Conservation (phyloP, 2,888 invertebrate genomes). For the Dyspetes luteomarginatus region DNA sequence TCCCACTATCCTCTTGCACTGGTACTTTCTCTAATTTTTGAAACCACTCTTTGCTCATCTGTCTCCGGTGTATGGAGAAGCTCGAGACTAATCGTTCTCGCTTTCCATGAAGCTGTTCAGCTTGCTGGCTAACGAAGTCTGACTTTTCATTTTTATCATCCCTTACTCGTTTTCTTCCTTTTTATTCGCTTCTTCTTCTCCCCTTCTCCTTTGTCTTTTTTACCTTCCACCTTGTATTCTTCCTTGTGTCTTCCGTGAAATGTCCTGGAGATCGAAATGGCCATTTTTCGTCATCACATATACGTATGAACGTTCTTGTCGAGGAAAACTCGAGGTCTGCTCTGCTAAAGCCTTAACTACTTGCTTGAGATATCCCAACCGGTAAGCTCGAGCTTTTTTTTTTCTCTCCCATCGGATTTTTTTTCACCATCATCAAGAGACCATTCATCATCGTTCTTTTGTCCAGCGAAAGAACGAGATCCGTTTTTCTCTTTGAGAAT, state of each 20-base stretch:
- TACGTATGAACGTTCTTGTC: neutral
- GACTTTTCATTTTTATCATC: constrained; percentile 63
- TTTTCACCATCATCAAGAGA: constrained; percentile 75
- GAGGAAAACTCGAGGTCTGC: neutral
- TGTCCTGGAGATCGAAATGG: neutral
- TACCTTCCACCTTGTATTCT: neutral
- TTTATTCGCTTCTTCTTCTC: neutral
- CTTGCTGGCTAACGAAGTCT: constrained; percentile 54
- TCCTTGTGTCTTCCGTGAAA: neutral
- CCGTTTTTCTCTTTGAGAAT: neutral
- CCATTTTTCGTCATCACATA: neutral
- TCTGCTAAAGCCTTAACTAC: neutral
- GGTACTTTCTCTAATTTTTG: constrained; percentile 61
- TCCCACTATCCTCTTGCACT: constrained; percentile 53
- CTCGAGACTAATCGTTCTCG: constrained; percentile 57
- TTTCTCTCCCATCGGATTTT: constrained; percentile 48
- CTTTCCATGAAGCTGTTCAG: constrained; percentile 36
- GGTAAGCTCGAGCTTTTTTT: neutral
- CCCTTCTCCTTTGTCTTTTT: neutral
- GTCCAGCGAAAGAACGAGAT: constrained; percentile 31
- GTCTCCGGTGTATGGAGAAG: neutral
- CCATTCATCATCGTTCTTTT: constrained; percentile 78
- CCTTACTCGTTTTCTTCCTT: neutral
- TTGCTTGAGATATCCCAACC: neutral
- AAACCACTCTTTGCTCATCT: constrained; percentile 45